These are phyloP conservation scores for Coronaproctus castanopsis DNA, from an alignment of 2,888 invertebrate species.

Conservation along the genomic window DNA sequence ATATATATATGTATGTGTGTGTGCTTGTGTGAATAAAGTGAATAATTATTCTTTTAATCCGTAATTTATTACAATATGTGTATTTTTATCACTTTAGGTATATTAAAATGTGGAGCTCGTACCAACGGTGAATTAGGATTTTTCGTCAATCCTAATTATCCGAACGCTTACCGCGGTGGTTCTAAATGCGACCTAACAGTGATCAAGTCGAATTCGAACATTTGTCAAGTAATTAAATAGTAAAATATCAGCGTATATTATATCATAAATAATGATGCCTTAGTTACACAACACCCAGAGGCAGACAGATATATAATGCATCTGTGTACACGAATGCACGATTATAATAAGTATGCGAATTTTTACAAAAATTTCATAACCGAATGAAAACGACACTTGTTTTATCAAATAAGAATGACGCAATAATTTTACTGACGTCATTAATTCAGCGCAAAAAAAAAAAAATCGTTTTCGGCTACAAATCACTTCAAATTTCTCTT, in stretches of 20 bases:
- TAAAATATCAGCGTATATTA: background rate
- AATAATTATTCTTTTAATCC: too few relatives aligned
- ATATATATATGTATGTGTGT: too few relatives aligned
- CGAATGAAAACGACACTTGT: too few relatives aligned
- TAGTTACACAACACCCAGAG: background rate
- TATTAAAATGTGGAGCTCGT: constrained; percentile 46
- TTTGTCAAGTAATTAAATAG: constrained; percentile 40
- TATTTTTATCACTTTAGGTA: too few relatives aligned
- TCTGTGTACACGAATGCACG: too few relatives aligned
- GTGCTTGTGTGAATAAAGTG: too few relatives aligned
- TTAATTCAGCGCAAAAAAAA: too few relatives aligned
- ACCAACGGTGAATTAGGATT: constrained; percentile 62
- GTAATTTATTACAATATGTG: too few relatives aligned
- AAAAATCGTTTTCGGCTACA: too few relatives aligned
- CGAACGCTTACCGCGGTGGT: constrained; percentile 42
- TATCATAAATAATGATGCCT: background rate
- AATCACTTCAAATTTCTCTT: too few relatives aligned
- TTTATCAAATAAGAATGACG: too few relatives aligned
- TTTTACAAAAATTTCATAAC: background rate
- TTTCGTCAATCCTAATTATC: constrained; percentile 58
- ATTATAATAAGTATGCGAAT: background rate
- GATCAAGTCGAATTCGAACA: constrained; percentile 36
- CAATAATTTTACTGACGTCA: too few relatives aligned
- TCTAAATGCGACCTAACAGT: constrained; percentile 47
- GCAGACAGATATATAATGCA: background rate